Conservation (phyloP, 2,888 invertebrate genomes). For the Mechanitis mazaeus region DNA sequence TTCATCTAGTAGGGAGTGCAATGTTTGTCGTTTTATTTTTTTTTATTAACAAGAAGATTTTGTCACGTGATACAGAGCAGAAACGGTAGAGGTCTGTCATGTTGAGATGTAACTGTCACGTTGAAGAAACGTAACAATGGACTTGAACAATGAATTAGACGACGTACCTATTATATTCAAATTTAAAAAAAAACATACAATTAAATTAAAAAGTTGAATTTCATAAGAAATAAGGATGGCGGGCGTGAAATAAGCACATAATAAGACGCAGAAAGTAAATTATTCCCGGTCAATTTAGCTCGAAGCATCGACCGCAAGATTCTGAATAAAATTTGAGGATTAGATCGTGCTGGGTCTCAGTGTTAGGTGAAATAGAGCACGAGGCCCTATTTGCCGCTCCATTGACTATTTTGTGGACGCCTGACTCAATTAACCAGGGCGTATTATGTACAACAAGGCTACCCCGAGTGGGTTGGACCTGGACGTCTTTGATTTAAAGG, state of each 20-base stretch:
- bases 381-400: slow-evolving; percentile 68
- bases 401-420: slow-evolving; percentile 54
- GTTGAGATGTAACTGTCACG: too few relatives aligned
- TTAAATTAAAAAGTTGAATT: too few relatives aligned
- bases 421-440: slow-evolving; percentile 50
- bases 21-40: too few relatives aligned
- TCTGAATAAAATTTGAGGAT: slow-evolving; percentile 51
- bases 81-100: too few relatives aligned
- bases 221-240: too few relatives aligned
- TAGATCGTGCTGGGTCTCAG: slow-evolving; percentile 52
- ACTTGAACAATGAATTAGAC: too few relatives aligned
- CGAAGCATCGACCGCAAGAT: slow-evolving; percentile 30
- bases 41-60: too few relatives aligned
- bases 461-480: slow-evolving; percentile 8
- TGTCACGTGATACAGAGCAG: too few relatives aligned
- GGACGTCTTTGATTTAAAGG: neutral
- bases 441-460: slow-evolving; percentile 24
- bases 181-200: too few relatives aligned
- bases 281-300: slow-evolving; percentile 50
- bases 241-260: slow-evolving; percentile 18
- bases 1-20: too few relatives aligned
- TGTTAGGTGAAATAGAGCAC: slow-evolving; percentile 61
- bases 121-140: too few relatives aligned
- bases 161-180: too few relatives aligned
- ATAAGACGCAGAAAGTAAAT: slow-evolving; percentile 45